Conservation (phyloP, 2,113 vertebrate species). For the Clarias magur region DNA sequence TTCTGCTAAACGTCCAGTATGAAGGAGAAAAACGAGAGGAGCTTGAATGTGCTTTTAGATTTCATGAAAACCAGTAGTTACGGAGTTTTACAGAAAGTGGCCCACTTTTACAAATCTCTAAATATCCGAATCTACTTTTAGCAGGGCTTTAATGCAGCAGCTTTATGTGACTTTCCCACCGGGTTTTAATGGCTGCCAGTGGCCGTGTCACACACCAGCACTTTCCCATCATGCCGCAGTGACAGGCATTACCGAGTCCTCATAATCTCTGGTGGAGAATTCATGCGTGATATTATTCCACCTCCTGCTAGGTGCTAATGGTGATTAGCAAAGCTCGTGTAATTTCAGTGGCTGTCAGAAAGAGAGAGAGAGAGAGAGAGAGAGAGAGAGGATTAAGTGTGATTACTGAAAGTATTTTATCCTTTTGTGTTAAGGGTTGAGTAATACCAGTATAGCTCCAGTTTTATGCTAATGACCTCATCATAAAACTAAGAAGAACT, state of each 20-base stretch:
- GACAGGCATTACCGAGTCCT: constrained; percentile 40
- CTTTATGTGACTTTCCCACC: background rate
- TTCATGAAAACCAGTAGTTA: background rate
- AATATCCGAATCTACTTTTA: background rate
- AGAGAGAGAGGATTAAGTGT: background rate
- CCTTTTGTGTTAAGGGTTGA: background rate
- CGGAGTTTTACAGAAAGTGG: background rate
- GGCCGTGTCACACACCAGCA: constrained; percentile 37
- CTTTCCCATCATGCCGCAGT: constrained; percentile 33
- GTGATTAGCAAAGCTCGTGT: constrained; percentile 43
- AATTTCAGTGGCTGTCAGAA: constrained; percentile 30
- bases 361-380: constrained; percentile 1
- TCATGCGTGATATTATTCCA: constrained; percentile 43
- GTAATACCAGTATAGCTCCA: background rate
- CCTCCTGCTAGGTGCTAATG: constrained; percentile 42
- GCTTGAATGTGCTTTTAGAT: background rate
- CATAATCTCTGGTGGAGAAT: constrained; percentile 47
- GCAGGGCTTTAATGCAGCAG: background rate
- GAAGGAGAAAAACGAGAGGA: no score
- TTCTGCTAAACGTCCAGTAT: background rate
- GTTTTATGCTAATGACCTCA: background rate
- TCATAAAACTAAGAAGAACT: background rate
- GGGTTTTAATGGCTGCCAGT: constrained; percentile 37
- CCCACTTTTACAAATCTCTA: background rate
- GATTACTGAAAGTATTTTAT: background rate